phyloP scores from a whole-genome alignment of 2,888 invertebrate species.

The Liopterus haemorrhoidalis region DNA sequence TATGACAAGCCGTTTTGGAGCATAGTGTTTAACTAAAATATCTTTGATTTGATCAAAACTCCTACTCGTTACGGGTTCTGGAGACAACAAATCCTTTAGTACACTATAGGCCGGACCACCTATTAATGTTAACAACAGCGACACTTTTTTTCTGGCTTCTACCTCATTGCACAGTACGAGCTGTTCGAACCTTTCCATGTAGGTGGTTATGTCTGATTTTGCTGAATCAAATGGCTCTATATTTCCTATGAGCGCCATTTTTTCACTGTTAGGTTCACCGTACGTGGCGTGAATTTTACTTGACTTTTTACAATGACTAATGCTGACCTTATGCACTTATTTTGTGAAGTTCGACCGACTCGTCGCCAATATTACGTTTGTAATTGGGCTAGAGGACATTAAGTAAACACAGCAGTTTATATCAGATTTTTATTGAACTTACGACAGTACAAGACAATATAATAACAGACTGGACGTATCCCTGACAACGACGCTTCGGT shows the following conservation, averaged over 20 bases:
- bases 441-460: no score
- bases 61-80: conserved; percentile 24
- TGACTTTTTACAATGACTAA: no score
- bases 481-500: no score
- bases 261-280: no score
- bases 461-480: no score
- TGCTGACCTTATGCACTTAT: no score
- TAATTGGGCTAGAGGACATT: no score
- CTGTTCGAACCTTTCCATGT: conserved; percentile 32
- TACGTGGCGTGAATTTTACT: no score
- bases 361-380: no score
- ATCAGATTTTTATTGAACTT: no score
- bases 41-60: conserved; percentile 26
- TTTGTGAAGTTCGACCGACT: no score
- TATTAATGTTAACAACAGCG: conserved; percentile 31
- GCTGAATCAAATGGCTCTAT: conserved; percentile 26
- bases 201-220: conserved; percentile 20
- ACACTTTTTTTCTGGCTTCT: conserved; percentile 25
- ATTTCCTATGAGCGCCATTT: conserved; percentile 24
- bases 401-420: no score
- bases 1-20: conserved; percentile 29
- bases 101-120: conserved; percentile 30
- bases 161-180: conserved; percentile 30
- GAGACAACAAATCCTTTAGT: conserved; percentile 27
- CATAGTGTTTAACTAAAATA: conserved; percentile 24